Evolutionary conservation across 1,140 invertebrate genomes (phyloP).

Genomic region (Caenorhabditis latens): DNA sequence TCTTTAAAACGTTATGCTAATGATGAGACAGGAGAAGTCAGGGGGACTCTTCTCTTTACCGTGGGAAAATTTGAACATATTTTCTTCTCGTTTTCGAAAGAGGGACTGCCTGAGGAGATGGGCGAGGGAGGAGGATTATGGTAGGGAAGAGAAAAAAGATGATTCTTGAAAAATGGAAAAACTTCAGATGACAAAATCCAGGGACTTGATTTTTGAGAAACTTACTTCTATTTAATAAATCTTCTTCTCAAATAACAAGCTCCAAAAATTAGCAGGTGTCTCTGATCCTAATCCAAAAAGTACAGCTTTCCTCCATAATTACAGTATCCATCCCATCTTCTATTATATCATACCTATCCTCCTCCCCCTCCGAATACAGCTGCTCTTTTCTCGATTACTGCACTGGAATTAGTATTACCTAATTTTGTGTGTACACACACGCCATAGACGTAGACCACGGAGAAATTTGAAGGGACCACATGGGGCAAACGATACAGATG

Average conservation of each 20-base stretch:
- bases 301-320: background rate
- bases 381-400: background rate
- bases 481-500: too few relatives aligned
- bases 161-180: background rate
- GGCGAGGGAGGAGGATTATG: background rate
- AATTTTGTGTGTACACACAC: background rate
- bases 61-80: slow-evolving; percentile 10
- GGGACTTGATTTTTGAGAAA: too few relatives aligned
- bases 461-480: background rate
- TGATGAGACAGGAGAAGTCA: background rate
- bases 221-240: too few relatives aligned
- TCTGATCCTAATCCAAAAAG: slow-evolving; percentile 1
- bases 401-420: background rate
- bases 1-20: slow-evolving; percentile 53
- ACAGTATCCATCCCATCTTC: background rate
- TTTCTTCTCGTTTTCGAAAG: background rate
- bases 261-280: background rate
- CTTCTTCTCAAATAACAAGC: background rate
- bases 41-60: background rate
- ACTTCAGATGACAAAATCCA: background rate
- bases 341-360: background rate
- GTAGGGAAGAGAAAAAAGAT: too few relatives aligned
- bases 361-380: background rate
- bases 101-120: background rate
- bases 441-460: background rate